A percentile compares a stretch with the other conserved stretches of the same genome.
Conservation (phyloP, 2,888 invertebrate genomes). For the Yponomeuta evonymella region DNA sequence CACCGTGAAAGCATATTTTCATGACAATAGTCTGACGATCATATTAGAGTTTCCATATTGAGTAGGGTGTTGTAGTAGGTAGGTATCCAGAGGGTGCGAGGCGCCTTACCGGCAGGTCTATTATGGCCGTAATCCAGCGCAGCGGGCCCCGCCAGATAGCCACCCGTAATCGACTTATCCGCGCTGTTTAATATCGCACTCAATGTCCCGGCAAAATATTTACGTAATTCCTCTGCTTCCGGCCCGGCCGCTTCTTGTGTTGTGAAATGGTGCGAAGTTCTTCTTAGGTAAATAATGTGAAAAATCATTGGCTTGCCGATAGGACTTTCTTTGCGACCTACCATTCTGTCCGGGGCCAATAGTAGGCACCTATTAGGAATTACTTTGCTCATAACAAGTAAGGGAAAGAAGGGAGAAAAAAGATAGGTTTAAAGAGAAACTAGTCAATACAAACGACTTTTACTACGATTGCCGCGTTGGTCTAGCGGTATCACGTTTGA, state of each 20-base stretch:
- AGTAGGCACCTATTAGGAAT: too few species aligned
- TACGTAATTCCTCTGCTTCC: conserved; percentile 42
- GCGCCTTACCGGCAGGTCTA: conserved; percentile 27
- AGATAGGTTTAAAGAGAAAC: too few species aligned
- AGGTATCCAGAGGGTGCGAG: not conserved
- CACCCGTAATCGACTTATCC: conserved; percentile 55
- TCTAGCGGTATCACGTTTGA: too few species aligned
- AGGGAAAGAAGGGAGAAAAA: too few species aligned
- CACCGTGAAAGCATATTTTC: too few species aligned
- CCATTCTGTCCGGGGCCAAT: not conserved
- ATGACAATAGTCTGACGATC: too few species aligned
- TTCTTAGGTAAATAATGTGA: not conserved
- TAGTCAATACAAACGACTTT: too few species aligned
- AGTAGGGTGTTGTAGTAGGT: not conserved
- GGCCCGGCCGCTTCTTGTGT: conserved; percentile 19
- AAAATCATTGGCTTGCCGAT: not conserved
- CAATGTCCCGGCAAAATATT: conserved; percentile 55
- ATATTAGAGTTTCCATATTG: too few species aligned
- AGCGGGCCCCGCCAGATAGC: conserved; percentile 44
- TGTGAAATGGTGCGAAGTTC: not conserved
- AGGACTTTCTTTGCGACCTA: not conserved
- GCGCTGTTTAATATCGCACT: conserved; percentile 57
- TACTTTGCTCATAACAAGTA: too few species aligned
- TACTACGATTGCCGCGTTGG: too few species aligned
- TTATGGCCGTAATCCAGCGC: conserved; percentile 52